Evolutionary conservation across 2,797 vertebrate genomes (phyloP).

Genomic region (Rhadinocentrus ornatus): DNA sequence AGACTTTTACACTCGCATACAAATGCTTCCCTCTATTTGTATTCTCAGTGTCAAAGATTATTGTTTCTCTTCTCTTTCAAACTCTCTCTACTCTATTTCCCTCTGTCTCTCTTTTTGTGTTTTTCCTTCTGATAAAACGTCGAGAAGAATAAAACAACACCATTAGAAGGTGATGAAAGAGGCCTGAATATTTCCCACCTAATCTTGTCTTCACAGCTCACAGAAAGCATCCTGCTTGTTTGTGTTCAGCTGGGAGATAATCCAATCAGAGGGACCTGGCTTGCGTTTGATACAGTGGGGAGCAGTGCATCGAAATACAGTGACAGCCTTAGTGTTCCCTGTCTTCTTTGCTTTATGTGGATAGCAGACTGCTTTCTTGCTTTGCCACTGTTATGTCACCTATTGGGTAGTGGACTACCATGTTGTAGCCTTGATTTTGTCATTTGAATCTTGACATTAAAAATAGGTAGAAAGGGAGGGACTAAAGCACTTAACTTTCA

Average conservation of each 20-base stretch:
- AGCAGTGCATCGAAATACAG: slow-evolving; percentile 64
- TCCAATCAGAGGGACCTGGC: slow-evolving; percentile 67
- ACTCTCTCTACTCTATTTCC: slow-evolving; percentile 30
- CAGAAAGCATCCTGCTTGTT: slow-evolving; percentile 77
- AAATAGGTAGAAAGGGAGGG: background rate
- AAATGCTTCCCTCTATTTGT: background rate
- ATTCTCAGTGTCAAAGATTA: slow-evolving; percentile 54
- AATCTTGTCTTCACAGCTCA: slow-evolving; percentile 80
- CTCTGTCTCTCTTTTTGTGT: slow-evolving; percentile 30
- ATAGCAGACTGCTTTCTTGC: slow-evolving; percentile 30
- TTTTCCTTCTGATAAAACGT: slow-evolving; percentile 53
- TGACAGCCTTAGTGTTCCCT: slow-evolving; percentile 59
- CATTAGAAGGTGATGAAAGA: slow-evolving; percentile 74
- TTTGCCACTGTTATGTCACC: slow-evolving; percentile 25
- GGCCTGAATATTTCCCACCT: slow-evolving; percentile 79
- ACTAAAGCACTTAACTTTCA: background rate
- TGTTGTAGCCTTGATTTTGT: slow-evolving; percentile 1
- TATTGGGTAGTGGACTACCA: background rate
- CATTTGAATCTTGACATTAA: background rate
- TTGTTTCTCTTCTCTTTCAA: slow-evolving; percentile 44
- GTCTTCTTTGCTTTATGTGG: slow-evolving; percentile 65
- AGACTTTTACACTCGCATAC: slow-evolving; percentile 1
- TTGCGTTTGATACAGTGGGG: slow-evolving; percentile 55
- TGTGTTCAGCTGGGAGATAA: slow-evolving; percentile 76
- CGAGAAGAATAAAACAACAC: slow-evolving; percentile 62